phyloP scores from a whole-genome alignment of 2,113 vertebrate species.

The Dipodomys ordii region DNA sequence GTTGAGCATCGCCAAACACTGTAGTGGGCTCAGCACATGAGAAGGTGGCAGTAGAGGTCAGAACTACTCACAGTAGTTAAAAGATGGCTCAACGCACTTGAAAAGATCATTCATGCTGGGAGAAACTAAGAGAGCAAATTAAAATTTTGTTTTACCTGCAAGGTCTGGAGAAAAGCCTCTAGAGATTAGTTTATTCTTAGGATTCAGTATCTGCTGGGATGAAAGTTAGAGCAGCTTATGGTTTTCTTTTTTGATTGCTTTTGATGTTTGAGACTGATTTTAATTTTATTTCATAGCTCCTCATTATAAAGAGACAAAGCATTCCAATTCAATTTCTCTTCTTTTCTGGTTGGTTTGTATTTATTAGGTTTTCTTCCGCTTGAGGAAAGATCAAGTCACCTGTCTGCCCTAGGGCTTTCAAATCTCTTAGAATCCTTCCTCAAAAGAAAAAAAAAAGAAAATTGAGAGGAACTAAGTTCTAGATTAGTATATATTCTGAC shows the following conservation, averaged over 20 bases:
- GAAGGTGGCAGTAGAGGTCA: background rate
- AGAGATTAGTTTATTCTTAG: background rate
- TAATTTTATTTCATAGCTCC: conserved; percentile 4
- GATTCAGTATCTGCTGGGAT: background rate
- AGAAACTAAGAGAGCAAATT: conserved; percentile 52
- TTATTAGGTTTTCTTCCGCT: background rate
- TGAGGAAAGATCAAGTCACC: background rate
- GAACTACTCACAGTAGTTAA: background rate
- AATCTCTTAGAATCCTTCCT: background rate
- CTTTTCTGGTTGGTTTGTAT: background rate
- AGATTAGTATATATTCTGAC: background rate
- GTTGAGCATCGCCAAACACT: background rate
- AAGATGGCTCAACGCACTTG: background rate
- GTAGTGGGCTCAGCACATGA: background rate
- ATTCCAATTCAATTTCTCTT: background rate
- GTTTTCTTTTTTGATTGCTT: background rate
- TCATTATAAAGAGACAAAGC: background rate
- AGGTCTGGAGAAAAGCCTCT: conserved; percentile 19
- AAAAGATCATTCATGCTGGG: background rate
- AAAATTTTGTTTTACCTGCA: background rate
- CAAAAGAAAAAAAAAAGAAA: background rate
- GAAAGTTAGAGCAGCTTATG: background rate
- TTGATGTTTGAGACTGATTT: conserved; percentile 15
- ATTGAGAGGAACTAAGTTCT: background rate
- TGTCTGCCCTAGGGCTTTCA: background rate